Conservation (phyloP, 2,888 invertebrate genomes). For the Ormia ochracea region DNA sequence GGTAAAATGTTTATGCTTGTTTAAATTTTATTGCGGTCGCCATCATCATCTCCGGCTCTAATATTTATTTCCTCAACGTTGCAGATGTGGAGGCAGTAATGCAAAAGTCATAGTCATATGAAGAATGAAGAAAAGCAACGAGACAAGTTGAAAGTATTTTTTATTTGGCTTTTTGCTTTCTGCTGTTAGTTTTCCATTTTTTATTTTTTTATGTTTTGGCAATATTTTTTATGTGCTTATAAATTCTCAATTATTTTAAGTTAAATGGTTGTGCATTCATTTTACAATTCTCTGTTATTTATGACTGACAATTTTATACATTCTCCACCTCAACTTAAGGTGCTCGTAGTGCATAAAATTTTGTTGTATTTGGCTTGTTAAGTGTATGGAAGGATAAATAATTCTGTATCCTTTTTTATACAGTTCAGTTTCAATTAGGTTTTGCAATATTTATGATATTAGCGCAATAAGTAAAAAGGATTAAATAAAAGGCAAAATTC, state of each 20-base stretch:
- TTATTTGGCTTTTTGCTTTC: neutral
- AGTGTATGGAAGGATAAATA: constrained; percentile 7
- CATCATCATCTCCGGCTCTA: constrained; percentile 53
- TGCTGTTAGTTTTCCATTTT: neutral
- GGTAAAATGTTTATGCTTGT: constrained; percentile 58
- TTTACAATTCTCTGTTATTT: constrained; percentile 60
- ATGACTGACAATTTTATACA: constrained; percentile 61
- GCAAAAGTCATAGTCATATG: neutral
- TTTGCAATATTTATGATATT: constrained; percentile 62
- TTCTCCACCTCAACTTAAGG: constrained; percentile 10
- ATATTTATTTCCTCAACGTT: constrained; percentile 12
- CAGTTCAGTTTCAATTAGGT: constrained; percentile 55
- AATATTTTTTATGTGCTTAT: constrained; percentile 6
- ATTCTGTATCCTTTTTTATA: constrained; percentile 48
- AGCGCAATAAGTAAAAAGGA: constrained; percentile 62
- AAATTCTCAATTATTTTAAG: constrained; percentile 52
- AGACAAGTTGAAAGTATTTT: constrained; percentile 26
- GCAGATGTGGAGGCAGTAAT: neutral
- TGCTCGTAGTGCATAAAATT: constrained; percentile 34
- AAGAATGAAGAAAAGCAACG: constrained; percentile 3
- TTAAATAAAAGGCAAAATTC: constrained; percentile 46
- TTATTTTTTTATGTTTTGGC: neutral
- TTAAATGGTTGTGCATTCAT: constrained; percentile 59
- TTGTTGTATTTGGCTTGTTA: neutral
- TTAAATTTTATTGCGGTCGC: constrained; percentile 63